Conservation (phyloP, 2,113 vertebrate genomes). For the Dunckerocampus dactyliophorus region DNA sequence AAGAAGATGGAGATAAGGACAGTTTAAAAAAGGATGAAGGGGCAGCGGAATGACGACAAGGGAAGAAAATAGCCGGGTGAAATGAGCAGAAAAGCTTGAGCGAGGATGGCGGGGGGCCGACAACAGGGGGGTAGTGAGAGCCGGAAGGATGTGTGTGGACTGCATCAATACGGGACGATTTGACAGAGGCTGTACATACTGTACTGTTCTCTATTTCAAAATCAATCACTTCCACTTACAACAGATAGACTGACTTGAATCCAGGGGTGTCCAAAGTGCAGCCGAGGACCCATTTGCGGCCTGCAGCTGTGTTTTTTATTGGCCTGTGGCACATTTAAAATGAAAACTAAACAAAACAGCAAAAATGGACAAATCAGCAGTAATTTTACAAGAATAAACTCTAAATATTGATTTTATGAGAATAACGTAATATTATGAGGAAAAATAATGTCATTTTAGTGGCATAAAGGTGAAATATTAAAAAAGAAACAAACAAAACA, state of each 20-base stretch:
- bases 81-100: neutral
- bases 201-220: constrained; percentile 41
- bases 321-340: too few species aligned
- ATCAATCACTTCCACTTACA: constrained; percentile 27
- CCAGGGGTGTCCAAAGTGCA: too few species aligned
- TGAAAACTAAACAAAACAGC: too few species aligned
- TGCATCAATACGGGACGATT: constrained; percentile 40
- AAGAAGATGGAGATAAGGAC: constrained; percentile 24
- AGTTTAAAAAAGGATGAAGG: constrained; percentile 16
- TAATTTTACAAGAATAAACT: too few species aligned
- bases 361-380: too few species aligned
- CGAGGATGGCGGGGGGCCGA: constrained; percentile 4
- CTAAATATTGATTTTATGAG: too few species aligned
- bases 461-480: too few species aligned
- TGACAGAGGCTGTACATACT: constrained; percentile 40
- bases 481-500: too few species aligned
- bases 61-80: neutral
- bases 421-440: too few species aligned
- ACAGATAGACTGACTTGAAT: constrained; percentile 16
- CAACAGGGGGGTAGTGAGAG: constrained; percentile 39
- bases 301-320: too few species aligned
- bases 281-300: too few species aligned
- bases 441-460: too few species aligned
- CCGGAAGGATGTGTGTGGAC: constrained; percentile 39
- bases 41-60: constrained; percentile 18